Evolutionary conservation across 2,888 invertebrate species (phyloP), one percentile per base, ranked within the genome.

Genomic region (Rhodophaea formosa): DNA sequence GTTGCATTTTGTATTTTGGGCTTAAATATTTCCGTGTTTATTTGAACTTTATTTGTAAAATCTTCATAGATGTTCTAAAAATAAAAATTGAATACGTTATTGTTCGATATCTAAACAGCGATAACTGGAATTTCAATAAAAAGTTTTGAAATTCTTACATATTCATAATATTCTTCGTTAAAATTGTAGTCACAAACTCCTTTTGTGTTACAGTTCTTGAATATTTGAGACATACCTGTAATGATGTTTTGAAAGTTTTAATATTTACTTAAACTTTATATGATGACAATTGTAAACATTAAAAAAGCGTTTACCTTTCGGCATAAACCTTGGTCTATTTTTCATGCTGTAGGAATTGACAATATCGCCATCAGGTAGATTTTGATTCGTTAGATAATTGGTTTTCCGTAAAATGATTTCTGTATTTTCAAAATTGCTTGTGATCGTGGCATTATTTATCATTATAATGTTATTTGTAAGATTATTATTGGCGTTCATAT

Each of bases 181-280:
- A 75, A 55, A 62, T 75, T 69, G 55, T 69, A 71, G 47, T 72
- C 63, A 60, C 66, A 66, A 1, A 53, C 47, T 54, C 59, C 69
- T 66, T 82, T 84, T 3, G 69, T 62, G 49, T 72, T 69, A 58
- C 72, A 77, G 61, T 85, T 84, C 66, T 82, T 73, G 53, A 92
- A 84, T 62, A 93, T 91, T 47, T 90, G 93, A 8, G 93, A 93
- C 82, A 93, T 81, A 12, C 91, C 91, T 90, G 68, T 35, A 76
- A 77, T 12, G 10, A 12, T 39, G n/a, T 8, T 39, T 39, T 56
- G 56, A 58, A 53, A 47, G 56, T 47, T 46, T 52, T 47, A 53
- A 12, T 52, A 16, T 17, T 16, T 52, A 14, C 16, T 35, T 8
- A 43, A 14, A 15, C 30, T 8, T 14, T 8, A 39, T 32, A 5